These are phyloP conservation scores for Polietes domitor DNA, from an alignment of 2,888 invertebrate genomes.

Conservation along the genomic window DNA sequence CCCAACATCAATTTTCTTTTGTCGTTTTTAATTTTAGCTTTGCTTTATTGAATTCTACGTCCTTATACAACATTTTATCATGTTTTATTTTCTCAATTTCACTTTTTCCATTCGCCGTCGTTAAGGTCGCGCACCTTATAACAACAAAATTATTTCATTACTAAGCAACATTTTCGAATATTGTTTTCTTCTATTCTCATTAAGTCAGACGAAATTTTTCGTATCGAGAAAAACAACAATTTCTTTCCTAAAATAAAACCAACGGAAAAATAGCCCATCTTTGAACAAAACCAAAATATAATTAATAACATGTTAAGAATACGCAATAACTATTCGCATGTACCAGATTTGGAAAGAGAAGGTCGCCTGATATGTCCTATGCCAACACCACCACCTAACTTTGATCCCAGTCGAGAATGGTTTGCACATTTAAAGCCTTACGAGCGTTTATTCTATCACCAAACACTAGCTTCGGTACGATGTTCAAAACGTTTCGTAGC, in stretches of 20 bases:
- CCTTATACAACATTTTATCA: too few relatives aligned
- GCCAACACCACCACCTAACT: slow-evolving; percentile 75
- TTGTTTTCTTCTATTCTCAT: slow-evolving; percentile 1
- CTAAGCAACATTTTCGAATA: neutral
- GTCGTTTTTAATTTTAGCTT: too few relatives aligned
- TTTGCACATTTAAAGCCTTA: slow-evolving; percentile 77
- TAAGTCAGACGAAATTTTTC: neutral
- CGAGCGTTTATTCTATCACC: slow-evolving; percentile 82
- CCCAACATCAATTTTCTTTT: too few relatives aligned
- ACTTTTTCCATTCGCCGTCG: too few relatives aligned
- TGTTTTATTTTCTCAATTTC: too few relatives aligned
- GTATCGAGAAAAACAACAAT: neutral
- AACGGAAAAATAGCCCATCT: neutral
- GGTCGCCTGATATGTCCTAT: slow-evolving; percentile 80
- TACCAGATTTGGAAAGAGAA: slow-evolving; percentile 81
- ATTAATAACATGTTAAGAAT: slow-evolving; percentile 68
- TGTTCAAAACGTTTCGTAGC: slow-evolving; percentile 80
- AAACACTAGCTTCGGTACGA: slow-evolving; percentile 82
- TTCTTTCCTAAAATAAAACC: neutral
- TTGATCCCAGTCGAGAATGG: slow-evolving; percentile 73
- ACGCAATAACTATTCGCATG: slow-evolving; percentile 75
- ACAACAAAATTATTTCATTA: neutral
- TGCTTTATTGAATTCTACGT: too few relatives aligned
- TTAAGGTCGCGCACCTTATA: too few relatives aligned
- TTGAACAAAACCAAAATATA: neutral